A percentile compares a stretch with the other conserved stretches of the same genome.
Conservation (phyloP, 2,888 invertebrate genomes). For the Amiota mariae region DNA sequence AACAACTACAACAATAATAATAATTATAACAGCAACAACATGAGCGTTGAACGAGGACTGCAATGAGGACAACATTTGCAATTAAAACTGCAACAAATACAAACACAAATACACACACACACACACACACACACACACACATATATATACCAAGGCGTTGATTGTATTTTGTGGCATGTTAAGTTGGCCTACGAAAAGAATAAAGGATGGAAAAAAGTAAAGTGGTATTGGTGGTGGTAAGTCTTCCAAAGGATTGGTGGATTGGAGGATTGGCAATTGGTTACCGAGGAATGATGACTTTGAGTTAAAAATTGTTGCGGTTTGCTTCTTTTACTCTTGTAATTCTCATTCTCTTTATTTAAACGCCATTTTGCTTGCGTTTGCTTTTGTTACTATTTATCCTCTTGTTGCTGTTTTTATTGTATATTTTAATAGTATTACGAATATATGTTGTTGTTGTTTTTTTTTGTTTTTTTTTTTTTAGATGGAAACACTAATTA, state of each 20-base stretch:
- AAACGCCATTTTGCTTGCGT: conserved; percentile 22
- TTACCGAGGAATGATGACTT: too few species aligned
- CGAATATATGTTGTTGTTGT: conserved; percentile 32
- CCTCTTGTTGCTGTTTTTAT: conserved; percentile 33
- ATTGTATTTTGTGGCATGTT: conserved; percentile 30
- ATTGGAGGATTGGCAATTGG: too few species aligned
- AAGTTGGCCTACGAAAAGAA: too few species aligned
- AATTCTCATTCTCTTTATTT: neutral
- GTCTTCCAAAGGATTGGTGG: too few species aligned
- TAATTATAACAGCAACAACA: conserved; percentile 39
- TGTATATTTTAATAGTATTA: conserved; percentile 10
- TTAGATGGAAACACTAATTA: conserved; percentile 63
- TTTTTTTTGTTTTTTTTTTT: conserved; percentile 40
- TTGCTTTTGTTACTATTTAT: conserved; percentile 32
- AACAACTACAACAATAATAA: conserved; percentile 31
- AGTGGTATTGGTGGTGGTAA: too few species aligned
- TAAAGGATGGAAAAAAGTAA: too few species aligned
- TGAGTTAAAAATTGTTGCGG: conserved; percentile 53
- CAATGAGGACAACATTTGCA: conserved; percentile 55
- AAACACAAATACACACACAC: neutral
- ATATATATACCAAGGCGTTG: conserved; percentile 54
- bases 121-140: neutral
- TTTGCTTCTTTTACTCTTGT: conserved; percentile 45
- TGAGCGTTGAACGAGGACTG: conserved; percentile 23
- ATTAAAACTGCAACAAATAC: conserved; percentile 56